Evolutionary conservation across 2,888 invertebrate species (phyloP).

Genomic region (Drosophila austrosaltans): DNA sequence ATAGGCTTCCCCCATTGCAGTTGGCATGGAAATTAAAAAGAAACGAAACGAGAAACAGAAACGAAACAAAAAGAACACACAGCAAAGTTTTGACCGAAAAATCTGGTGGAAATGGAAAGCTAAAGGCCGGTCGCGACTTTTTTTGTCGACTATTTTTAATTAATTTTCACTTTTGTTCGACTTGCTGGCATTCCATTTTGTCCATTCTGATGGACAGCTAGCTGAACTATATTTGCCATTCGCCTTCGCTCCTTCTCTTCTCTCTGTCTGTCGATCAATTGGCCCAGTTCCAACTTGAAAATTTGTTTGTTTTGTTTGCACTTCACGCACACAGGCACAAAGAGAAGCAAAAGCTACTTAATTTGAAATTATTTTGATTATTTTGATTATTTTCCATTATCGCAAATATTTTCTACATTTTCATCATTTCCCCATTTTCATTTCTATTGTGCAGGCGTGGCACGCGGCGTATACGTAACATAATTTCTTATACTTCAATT

Average conservation of each 20-base stretch:
- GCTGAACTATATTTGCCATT: neutral
- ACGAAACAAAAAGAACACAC: neutral
- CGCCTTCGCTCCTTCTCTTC: neutral
- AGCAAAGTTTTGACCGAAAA: slow-evolving; percentile 21
- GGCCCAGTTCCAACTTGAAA: slow-evolving; percentile 12
- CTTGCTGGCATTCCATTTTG: slow-evolving; percentile 41
- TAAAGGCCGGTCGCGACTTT: slow-evolving; percentile 13
- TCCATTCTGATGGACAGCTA: slow-evolving; percentile 43
- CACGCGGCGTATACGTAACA: slow-evolving; percentile 47
- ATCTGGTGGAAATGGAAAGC: neutral
- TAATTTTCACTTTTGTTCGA: slow-evolving; percentile 62
- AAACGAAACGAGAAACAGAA: neutral
- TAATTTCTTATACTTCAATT: slow-evolving; percentile 66
- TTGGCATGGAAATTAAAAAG: slow-evolving; percentile 23
- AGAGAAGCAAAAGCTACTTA: slow-evolving; percentile 26
- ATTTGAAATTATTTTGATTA: slow-evolving; percentile 38
- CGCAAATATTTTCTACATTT: slow-evolving; percentile 30
- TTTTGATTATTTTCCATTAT: slow-evolving; percentile 36
- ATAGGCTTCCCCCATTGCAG: slow-evolving; percentile 4
- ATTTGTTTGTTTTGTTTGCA: slow-evolving; percentile 28
- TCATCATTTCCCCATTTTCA: slow-evolving; percentile 10
- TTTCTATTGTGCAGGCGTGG: slow-evolving; percentile 10
- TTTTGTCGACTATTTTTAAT: slow-evolving; percentile 51
- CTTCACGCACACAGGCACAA: neutral
- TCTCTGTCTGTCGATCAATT: neutral